phyloP scores from a whole-genome alignment of 2,888 invertebrate genomes.

The Clanis bilineata region DNA sequence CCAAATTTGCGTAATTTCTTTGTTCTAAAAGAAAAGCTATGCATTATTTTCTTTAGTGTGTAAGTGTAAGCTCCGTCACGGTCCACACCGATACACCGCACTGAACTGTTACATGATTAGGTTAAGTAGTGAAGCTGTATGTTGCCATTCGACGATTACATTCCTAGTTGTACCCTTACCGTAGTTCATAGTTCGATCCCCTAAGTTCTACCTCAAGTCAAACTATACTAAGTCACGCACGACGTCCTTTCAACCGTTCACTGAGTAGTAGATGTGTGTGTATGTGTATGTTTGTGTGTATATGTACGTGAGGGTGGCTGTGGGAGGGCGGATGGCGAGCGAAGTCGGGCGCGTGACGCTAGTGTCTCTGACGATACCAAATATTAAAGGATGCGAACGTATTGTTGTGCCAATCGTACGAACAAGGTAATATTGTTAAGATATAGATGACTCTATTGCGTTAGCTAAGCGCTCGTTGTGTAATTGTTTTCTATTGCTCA shows the following conservation, averaged over 20 bases:
- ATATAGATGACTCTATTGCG: slow-evolving; percentile 71
- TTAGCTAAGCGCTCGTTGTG: slow-evolving; percentile 71
- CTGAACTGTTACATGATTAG: slow-evolving; percentile 56
- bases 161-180: slow-evolving; percentile 75
- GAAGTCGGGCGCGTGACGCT: slow-evolving; percentile 18
- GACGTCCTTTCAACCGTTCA: slow-evolving; percentile 57
- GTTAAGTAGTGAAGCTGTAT: slow-evolving; percentile 68
- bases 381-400: slow-evolving; percentile 67
- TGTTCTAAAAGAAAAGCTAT: slow-evolving; percentile 81
- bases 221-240: slow-evolving; percentile 73
- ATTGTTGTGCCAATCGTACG: slow-evolving; percentile 76
- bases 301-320: slow-evolving; percentile 24
- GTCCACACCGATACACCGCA: slow-evolving; percentile 42
- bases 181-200: slow-evolving; percentile 69
- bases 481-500: slow-evolving; percentile 80
- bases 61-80: slow-evolving; percentile 40
- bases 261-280: slow-evolving; percentile 29
- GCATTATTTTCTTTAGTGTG: slow-evolving; percentile 69
- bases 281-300: slow-evolving; percentile 24
- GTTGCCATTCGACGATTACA: slow-evolving; percentile 76
- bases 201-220: slow-evolving; percentile 80
- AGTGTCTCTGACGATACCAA: slow-evolving; percentile 60
- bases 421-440: slow-evolving; percentile 77
- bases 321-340: slow-evolving; percentile 25
- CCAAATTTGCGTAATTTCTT: slow-evolving; percentile 82